Evolutionary conservation across 1,140 invertebrate genomes (phyloP).

Genomic region (Caenorhabditis tropicalis): DNA sequence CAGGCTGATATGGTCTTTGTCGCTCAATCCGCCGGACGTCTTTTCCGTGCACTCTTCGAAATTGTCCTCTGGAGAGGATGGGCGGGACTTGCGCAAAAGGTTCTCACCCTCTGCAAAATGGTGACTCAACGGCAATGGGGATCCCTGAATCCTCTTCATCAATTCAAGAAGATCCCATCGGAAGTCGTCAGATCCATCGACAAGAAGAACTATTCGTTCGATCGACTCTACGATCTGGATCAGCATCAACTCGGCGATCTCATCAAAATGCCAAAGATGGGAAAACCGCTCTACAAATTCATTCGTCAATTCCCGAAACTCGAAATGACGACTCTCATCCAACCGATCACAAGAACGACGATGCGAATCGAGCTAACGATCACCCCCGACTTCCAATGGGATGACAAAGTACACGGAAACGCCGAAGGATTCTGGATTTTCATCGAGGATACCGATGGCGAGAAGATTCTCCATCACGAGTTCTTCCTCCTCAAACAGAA

Average conservation of each 20-base stretch:
- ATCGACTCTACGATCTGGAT: constrained; percentile 88
- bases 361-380: constrained; percentile 93
- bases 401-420: constrained; percentile 91
- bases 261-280: constrained; percentile 91
- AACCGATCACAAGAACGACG: constrained; percentile 94
- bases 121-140: constrained; percentile 94
- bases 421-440: constrained; percentile 99
- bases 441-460: constrained; percentile 96
- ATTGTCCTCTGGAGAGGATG: constrained; percentile 88
- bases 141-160: constrained; percentile 95
- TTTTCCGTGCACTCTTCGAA: constrained; percentile 96
- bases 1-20: constrained; percentile 99
- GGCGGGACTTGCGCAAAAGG: constrained; percentile 91
- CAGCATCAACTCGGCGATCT: constrained; percentile 97
- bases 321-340: constrained; percentile 66
- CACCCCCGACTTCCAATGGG: constrained; percentile 99
- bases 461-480: constrained; percentile 91
- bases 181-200: constrained; percentile 97
- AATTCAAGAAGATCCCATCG: constrained; percentile 96
- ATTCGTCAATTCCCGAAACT: constrained; percentile 78
- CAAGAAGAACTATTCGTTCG: constrained; percentile 82
- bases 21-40: constrained; percentile 91
- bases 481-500: constrained; percentile 95
- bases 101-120: constrained; percentile 96
- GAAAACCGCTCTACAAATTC: constrained; percentile 96